Conservation (phyloP, 2,888 invertebrate species). For the Hanleya hanleyi region DNA sequence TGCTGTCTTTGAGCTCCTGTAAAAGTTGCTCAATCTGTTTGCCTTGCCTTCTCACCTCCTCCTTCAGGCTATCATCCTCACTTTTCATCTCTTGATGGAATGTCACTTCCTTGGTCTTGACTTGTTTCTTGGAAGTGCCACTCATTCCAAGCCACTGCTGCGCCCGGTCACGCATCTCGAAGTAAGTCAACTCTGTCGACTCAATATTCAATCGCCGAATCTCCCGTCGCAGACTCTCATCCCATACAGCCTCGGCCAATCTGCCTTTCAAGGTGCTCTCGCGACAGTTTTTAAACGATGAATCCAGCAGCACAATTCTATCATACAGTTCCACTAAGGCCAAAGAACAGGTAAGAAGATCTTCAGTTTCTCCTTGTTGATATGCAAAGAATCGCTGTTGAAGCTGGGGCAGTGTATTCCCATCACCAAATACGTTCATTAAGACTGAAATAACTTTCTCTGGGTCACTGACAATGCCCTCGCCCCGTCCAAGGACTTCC, state of each 20-base stretch:
- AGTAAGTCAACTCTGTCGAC: not conserved
- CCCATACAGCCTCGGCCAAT: not conserved
- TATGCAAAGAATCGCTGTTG: not conserved
- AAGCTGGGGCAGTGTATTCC: not conserved
- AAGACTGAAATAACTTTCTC: not conserved
- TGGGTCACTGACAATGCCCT: not conserved
- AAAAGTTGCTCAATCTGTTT: not conserved
- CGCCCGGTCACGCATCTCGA: not conserved
- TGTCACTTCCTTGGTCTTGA: not conserved
- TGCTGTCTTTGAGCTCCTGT: not conserved
- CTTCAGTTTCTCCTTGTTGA: not conserved
- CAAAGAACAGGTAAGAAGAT: not conserved
- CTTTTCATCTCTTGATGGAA: not conserved
- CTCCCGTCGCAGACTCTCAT: not conserved
- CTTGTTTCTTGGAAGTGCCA: not conserved
- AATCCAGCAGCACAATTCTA: not conserved
- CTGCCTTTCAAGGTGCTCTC: not conserved
- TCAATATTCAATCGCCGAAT: not conserved
- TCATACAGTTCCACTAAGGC: not conserved
- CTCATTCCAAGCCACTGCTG: not conserved
- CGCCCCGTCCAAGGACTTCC: not conserved
- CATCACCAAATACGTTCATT: not conserved
- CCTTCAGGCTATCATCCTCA: not conserved
- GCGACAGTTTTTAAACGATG: not conserved
- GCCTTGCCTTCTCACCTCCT: not conserved